These are phyloP conservation scores for Cygnus buccinator DNA, from an alignment of 2,113 vertebrate genomes.

Conservation along the genomic window DNA sequence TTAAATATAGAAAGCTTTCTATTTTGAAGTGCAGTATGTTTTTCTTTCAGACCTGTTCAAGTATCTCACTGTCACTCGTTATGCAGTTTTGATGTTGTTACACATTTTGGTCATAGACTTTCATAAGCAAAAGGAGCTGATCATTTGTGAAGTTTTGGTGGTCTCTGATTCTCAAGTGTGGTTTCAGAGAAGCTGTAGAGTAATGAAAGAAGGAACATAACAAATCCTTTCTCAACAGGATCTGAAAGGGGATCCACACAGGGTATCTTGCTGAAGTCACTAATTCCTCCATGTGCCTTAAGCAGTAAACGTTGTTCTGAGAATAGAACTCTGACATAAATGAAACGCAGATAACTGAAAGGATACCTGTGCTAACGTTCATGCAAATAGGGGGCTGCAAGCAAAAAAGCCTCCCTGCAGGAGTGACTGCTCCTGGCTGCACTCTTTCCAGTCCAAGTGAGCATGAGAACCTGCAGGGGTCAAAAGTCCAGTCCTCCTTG, in stretches of 20 bases:
- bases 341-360: neutral
- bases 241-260: constrained; percentile 6
- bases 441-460: neutral
- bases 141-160: neutral
- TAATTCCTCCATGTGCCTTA: neutral
- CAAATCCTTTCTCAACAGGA: neutral
- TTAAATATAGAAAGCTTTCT: neutral
- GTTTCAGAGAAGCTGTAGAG: neutral
- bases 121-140: neutral
- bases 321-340: neutral
- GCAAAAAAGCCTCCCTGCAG: neutral
- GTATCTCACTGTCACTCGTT: neutral
- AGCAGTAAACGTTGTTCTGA: neutral
- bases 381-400: neutral
- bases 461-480: neutral
- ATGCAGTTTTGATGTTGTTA: neutral
- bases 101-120: neutral
- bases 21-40: neutral
- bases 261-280: neutral
- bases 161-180: neutral
- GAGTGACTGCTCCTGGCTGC: neutral
- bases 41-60: neutral
- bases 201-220: neutral
- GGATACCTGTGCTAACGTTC: neutral
- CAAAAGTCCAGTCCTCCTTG: neutral